Percentiles rank a stretch among this genome's conserved stretches.
Conservation (phyloP, 2,113 vertebrate species). For the Ramphastos sulfuratus region DNA sequence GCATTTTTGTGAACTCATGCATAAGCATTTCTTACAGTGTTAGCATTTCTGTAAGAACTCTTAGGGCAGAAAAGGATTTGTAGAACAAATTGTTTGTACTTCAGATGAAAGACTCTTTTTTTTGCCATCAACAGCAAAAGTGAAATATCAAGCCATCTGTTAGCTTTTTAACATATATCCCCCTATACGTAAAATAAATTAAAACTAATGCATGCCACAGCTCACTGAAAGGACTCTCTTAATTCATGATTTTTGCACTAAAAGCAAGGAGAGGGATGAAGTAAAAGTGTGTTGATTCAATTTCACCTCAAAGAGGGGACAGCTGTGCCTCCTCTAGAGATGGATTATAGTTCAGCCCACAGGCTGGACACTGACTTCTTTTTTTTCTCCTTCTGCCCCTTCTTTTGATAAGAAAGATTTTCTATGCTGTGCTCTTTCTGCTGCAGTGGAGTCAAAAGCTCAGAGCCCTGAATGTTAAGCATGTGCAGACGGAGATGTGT, state of each 20-base stretch:
- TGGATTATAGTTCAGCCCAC: neutral
- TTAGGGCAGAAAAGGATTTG: neutral
- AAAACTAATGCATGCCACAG: neutral
- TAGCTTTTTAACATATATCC: neutral
- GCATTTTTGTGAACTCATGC: neutral
- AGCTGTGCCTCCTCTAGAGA: neutral
- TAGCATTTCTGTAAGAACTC: neutral
- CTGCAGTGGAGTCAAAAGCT: neutral
- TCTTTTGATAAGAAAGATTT: neutral
- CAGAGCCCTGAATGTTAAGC: neutral
- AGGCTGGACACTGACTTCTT: no score
- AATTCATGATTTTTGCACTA: neutral
- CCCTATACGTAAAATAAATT: conserved; percentile 17
- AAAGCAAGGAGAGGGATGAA: neutral
- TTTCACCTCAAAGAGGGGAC: neutral
- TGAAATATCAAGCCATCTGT: conserved; percentile 13
- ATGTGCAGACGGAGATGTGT: neutral
- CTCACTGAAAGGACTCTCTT: neutral
- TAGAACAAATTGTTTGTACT: neutral
- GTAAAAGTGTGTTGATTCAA: neutral
- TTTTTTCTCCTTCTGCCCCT: neutral
- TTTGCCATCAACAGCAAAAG: conserved; percentile 13
- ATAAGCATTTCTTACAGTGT: neutral
- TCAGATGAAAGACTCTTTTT: neutral
- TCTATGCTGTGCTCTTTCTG: neutral